These are phyloP conservation scores for Delphinapterus leucas DNA, from an alignment of 2,113 vertebrate genomes.

Conservation along the genomic window DNA sequence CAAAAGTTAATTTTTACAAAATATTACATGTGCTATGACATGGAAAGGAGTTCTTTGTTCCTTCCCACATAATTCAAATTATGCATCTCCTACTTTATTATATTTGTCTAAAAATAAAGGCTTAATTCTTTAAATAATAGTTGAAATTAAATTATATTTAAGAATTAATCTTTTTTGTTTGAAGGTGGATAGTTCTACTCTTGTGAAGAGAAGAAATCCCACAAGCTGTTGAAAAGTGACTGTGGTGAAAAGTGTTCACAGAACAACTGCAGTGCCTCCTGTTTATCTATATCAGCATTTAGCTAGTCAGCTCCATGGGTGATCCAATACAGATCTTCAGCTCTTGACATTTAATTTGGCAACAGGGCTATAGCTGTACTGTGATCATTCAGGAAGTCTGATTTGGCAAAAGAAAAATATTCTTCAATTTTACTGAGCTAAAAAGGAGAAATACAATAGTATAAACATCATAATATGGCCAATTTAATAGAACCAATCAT, in stretches of 20 bases:
- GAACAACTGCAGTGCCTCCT: neutral
- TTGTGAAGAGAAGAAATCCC: neutral
- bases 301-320: neutral
- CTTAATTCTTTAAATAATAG: conserved; percentile 2
- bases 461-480: neutral
- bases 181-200: neutral
- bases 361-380: neutral
- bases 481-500: conserved; percentile 9
- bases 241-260: neutral
- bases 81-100: neutral
- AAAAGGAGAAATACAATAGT: neutral
- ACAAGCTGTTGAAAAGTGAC: neutral
- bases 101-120: neutral
- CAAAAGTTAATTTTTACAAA: conserved; percentile 55
- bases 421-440: neutral
- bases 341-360: neutral
- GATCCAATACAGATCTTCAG: neutral
- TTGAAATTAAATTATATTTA: conserved; percentile 30
- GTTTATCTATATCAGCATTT: neutral
- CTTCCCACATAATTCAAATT: neutral
- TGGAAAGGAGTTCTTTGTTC: neutral
- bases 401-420: conserved; percentile 39
- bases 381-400: neutral
- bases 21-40: conserved; percentile 6
- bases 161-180: conserved; percentile 25